phyloP scores from a whole-genome alignment of 2,113 vertebrate species.

The Psammodynastes pulverulentus region DNA sequence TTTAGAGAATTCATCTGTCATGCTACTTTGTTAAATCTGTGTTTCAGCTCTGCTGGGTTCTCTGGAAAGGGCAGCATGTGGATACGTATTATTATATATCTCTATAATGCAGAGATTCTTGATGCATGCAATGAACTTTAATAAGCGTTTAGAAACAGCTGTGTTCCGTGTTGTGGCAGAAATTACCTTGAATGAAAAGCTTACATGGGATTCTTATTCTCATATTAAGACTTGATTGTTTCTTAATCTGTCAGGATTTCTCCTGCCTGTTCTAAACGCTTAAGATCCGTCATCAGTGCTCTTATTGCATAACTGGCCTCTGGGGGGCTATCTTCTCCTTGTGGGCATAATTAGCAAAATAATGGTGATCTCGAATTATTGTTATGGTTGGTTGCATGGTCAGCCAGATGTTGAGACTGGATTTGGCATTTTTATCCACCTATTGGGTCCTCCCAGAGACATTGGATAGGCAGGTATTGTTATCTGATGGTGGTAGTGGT shows the following conservation, averaged over 20 bases:
- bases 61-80: neutral
- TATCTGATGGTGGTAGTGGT: neutral
- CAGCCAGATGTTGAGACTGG: neutral
- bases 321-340: neutral
- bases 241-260: constrained; percentile 30
- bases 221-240: neutral
- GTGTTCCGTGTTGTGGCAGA: neutral
- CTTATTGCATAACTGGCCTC: constrained; percentile 25
- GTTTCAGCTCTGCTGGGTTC: neutral
- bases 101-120: neutral
- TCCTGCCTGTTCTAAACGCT: constrained; percentile 12
- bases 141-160: neutral
- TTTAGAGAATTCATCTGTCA: neutral
- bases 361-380: neutral
- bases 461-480: neutral
- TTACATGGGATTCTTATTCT: neutral
- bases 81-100: neutral
- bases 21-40: neutral
- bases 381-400: neutral
- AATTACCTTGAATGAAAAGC: neutral
- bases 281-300: constrained; percentile 27
- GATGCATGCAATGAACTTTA: neutral
- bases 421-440: neutral
- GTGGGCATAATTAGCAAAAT: constrained; percentile 14
- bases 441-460: neutral